phyloP scores from a whole-genome alignment of 2,113 vertebrate species.

The Quiscalus mexicanus region DNA sequence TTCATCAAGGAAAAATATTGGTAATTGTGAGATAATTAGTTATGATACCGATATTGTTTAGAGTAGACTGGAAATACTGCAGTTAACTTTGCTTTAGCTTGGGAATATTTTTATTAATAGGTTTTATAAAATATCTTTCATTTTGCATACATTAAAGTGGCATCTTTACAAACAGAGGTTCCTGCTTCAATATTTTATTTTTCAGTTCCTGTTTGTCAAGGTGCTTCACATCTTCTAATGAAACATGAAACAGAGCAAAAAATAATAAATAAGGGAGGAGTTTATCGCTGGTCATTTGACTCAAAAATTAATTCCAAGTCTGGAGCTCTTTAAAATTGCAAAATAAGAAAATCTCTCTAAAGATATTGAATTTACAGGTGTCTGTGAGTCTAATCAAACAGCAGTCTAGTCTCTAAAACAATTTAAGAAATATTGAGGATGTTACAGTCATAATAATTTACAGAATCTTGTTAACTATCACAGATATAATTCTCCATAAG shows the following conservation, averaged over 20 bases:
- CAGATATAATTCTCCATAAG: neutral
- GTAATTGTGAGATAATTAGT: slow-evolving; percentile 52
- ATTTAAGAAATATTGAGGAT: neutral
- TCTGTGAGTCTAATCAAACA: neutral
- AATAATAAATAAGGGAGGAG: neutral
- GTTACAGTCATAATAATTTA: neutral
- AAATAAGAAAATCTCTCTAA: neutral
- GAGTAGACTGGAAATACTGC: neutral
- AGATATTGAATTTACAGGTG: neutral
- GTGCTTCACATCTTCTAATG: neutral
- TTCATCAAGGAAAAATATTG: slow-evolving; percentile 54
- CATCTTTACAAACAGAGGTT: neutral
- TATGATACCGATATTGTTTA: slow-evolving; percentile 5
- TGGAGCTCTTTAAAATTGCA: neutral
- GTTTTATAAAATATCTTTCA: neutral
- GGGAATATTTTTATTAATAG: slow-evolving; percentile 21
- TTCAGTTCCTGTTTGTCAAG: neutral
- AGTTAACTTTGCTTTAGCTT: neutral
- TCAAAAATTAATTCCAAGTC: neutral
- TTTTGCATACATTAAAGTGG: neutral
- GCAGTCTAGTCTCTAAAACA: neutral
- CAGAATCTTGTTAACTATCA: neutral
- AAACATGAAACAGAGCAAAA: neutral
- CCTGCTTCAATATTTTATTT: slow-evolving; percentile 6
- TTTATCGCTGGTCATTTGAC: neutral